Conservation (phyloP, 2,113 vertebrate genomes). For the Dipodomys ordii region DNA sequence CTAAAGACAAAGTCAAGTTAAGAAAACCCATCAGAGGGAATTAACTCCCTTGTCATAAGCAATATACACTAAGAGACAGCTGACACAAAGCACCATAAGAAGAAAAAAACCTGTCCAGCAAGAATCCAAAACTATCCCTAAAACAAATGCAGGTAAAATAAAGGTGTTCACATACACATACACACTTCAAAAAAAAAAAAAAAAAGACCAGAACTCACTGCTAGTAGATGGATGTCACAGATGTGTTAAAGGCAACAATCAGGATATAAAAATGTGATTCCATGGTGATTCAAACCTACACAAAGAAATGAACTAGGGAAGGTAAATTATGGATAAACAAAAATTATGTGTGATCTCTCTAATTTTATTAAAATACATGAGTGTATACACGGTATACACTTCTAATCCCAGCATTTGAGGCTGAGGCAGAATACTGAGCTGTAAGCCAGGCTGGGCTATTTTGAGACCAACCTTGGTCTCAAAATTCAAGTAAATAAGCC, state of each 20-base stretch:
- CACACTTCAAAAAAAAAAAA: no score
- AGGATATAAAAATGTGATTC: background rate
- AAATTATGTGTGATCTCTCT: background rate
- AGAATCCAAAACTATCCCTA: background rate
- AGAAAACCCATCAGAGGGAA: background rate
- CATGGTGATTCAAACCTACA: background rate
- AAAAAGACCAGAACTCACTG: background rate
- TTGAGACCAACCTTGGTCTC: no score
- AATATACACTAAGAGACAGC: background rate
- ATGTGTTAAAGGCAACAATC: background rate
- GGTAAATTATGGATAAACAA: background rate
- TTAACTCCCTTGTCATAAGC: background rate
- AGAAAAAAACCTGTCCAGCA: background rate
- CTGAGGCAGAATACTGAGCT: no score
- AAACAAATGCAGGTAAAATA: conserved; percentile 43
- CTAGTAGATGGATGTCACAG: background rate
- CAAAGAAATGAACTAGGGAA: background rate
- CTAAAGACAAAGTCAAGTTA: background rate
- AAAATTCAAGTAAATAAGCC: background rate
- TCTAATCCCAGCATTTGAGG: no score
- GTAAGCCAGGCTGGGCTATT: no score
- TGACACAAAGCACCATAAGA: background rate
- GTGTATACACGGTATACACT: no score
- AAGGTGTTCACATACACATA: background rate
- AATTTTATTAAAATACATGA: background rate